Conservation (phyloP, 1,140 invertebrate species). For the Danaus melanippus region DNA sequence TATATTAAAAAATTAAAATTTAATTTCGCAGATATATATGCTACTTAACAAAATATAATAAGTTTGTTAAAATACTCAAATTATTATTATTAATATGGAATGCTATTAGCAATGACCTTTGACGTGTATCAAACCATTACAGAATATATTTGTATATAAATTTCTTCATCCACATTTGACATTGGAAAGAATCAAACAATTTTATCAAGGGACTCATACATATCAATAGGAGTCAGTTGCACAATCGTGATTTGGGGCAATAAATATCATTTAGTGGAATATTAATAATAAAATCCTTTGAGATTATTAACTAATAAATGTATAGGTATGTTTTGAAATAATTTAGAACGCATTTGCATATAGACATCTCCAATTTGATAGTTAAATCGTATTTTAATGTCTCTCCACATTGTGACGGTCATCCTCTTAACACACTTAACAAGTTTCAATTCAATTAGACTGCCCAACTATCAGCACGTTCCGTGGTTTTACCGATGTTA, state of each 20-base stretch:
- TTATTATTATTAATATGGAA: too few relatives aligned
- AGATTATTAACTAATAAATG: constrained; percentile 1
- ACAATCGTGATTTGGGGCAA: constrained; percentile 15
- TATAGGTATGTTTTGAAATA: constrained; percentile 1
- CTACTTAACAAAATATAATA: too few relatives aligned
- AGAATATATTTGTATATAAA: constrained; percentile 31
- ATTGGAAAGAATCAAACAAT: constrained; percentile 60
- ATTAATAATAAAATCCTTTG: constrained; percentile 2
- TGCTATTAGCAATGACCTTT: constrained; percentile 14
- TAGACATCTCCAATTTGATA: constrained; percentile 37
- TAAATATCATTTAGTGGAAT: not conserved
- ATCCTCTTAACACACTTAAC: constrained; percentile 53
- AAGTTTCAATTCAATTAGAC: constrained; percentile 47
- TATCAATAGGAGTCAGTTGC: constrained; percentile 40
- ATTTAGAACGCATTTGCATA: constrained; percentile 18
- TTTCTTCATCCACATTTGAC: constrained; percentile 56
- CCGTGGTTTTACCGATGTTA: constrained; percentile 22
- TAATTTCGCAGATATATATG: too few relatives aligned
- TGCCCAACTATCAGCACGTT: constrained; percentile 21
- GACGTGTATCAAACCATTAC: constrained; percentile 13
- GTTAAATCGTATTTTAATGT: constrained; percentile 62
- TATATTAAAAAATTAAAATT: too few relatives aligned
- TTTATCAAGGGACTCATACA: constrained; percentile 52
- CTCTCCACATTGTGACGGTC: constrained; percentile 34
- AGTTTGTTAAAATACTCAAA: too few relatives aligned